These are phyloP conservation scores for Urocyon cinereoargenteus DNA, from an alignment of 2,797 vertebrate genomes.

Conservation along the genomic window DNA sequence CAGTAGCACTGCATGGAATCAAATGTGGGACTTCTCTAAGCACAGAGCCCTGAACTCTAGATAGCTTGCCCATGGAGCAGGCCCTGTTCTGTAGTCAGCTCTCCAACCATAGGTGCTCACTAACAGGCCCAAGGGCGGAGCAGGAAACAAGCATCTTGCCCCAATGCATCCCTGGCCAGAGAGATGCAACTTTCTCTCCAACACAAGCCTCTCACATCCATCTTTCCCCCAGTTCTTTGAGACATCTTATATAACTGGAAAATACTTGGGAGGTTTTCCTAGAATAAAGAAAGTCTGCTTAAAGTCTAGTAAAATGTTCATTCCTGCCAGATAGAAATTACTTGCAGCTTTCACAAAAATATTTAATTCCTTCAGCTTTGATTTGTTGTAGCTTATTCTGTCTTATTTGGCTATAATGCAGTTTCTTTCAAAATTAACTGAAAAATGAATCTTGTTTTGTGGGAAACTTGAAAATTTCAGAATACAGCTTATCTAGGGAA, in stretches of 20 bases:
- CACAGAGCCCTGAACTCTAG: not conserved
- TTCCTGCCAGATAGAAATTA: not conserved
- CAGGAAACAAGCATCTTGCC: not conserved
- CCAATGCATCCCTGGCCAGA: not conserved
- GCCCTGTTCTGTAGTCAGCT: not conserved
- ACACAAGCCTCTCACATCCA: not conserved
- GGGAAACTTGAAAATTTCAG: constrained; percentile 2
- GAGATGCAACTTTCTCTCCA: not conserved
- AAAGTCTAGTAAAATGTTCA: not conserved
- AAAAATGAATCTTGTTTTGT: not conserved
- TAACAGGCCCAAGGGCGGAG: not conserved
- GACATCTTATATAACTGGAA: not conserved
- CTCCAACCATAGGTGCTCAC: not conserved
- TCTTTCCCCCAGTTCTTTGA: not conserved
- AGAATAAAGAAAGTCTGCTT: not conserved
- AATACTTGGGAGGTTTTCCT: not conserved
- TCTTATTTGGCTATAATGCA: not conserved
- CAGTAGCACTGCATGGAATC: not conserved
- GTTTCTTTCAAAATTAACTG: not conserved
- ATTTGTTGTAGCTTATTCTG: not conserved
- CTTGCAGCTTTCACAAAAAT: not conserved
- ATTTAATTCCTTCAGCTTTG: not conserved
- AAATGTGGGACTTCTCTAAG: not conserved
- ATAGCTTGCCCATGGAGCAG: not conserved
- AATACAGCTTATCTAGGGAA: constrained; percentile 3